Conservation (phyloP, 2,797 vertebrate species). For the Saxicola maurus region DNA sequence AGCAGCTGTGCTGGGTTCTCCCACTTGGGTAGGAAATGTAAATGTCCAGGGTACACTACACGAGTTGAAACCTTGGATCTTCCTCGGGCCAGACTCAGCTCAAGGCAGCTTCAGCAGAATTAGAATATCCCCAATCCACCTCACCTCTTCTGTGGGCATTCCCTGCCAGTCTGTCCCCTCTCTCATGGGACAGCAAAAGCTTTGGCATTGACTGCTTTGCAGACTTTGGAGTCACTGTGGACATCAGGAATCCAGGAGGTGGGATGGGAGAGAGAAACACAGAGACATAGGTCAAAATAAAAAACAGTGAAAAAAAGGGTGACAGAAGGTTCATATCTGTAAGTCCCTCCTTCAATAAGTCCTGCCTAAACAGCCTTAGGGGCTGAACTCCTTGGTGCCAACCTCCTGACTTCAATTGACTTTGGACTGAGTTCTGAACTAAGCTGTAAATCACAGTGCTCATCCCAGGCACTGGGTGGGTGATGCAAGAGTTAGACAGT, state of each 20-base stretch:
- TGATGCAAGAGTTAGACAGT: conserved; percentile 26
- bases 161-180: neutral
- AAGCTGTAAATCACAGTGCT: conserved; percentile 44
- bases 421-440: neutral
- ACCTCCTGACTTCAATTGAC: conserved; percentile 39
- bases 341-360: neutral
- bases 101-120: neutral
- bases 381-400: neutral
- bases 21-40: neutral
- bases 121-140: neutral
- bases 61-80: neutral
- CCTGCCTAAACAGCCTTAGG: conserved; percentile 8
- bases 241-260: neutral
- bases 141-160: neutral
- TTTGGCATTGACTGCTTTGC: neutral
- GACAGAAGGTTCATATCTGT: neutral
- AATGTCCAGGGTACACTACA: neutral
- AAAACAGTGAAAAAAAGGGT: neutral
- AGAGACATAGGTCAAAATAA: neutral
- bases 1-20: neutral
- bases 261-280: neutral
- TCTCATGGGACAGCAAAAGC: neutral
- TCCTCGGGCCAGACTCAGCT: neutral
- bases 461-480: neutral
- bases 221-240: neutral